Base-by-base conservation (phyloP, 92 coral and sea anemone species). In the Metridium senile region DNA sequence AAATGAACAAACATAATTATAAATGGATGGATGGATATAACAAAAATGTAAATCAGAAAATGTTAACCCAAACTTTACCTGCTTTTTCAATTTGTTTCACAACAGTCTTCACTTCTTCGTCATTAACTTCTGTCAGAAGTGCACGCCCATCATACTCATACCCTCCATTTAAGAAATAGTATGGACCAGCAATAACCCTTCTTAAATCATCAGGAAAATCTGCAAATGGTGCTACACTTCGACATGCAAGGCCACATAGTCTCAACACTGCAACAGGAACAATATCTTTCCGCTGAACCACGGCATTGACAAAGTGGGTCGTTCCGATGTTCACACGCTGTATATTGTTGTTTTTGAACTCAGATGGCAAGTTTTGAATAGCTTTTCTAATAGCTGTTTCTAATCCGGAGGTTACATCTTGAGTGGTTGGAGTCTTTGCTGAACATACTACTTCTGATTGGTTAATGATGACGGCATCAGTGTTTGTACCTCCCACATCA, bases 401-500 rank as follows among this genome's bases (percentile, higher is more conserved):
- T 43, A 94, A 89, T n/a, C 97, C 99, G 19, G 84, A 79, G 10
- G 95, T 95, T 7, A 92, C 81, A 32, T 87, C 92, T 49, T 22
- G 61, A 13, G 99, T 92, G 18, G 99, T 95, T 16, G 97, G 95
- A 30, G 81, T 87, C 74, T 95, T 95, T 34, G 88, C 84, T 59
- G 86, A 86, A 31, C 91, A 88, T 26, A 92, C 20, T 32, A 91
- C 79, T 11, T 84, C 70, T 29, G 84, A 72, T 45, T 84, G 72
- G 33, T 59, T 75, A 20, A 95, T 72, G 25, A 85, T 80, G n/a
- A 87, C 96, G 9, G 99, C 99, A 85, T 95, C 99, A 49, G 99
- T 95, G 81, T 95, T 95, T 27, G 99, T 95, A 47, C 99, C 99
- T 9, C 98, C 99, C 28, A 95, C 99, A 82, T 95, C 99, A 47